Conservation (phyloP, 2,888 invertebrate species). For the Oxystoma pomonae region DNA sequence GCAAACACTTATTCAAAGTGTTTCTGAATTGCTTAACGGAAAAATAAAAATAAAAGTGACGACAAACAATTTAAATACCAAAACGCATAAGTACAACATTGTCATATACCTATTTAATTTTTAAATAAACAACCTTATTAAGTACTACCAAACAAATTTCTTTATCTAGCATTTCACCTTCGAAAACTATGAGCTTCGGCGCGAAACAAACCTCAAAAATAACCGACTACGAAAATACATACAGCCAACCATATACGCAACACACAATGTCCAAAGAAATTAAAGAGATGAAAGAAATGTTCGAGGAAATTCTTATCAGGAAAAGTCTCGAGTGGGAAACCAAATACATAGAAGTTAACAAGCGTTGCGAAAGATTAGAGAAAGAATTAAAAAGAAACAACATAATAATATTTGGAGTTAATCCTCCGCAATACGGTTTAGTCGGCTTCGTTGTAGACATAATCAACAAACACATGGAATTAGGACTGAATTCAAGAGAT, state of each 20-base stretch:
- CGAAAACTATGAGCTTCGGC: neutral
- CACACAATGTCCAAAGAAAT: neutral
- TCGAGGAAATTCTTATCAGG: slow-evolving; percentile 2
- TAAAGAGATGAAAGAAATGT: neutral
- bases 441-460: neutral
- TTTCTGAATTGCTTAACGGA: no score
- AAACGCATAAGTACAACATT: no score
- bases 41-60: no score
- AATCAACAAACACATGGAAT: neutral
- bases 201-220: neutral
- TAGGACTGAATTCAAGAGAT: neutral
- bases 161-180: no score
- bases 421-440: neutral
- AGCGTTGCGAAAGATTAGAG: slow-evolving; percentile 3
- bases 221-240: neutral
- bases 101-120: no score
- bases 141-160: no score
- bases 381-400: slow-evolving; percentile 4
- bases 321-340: slow-evolving; percentile 2
- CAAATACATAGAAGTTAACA: slow-evolving; percentile 1
- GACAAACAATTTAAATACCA: no score
- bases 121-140: no score
- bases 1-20: no score
- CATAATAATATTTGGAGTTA: slow-evolving; percentile 3
- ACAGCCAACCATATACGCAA: neutral